Percentiles rank a stretch among this genome's conserved stretches.
These are phyloP conservation scores for Penaeus japonicus DNA, from an alignment of 1,140 invertebrate genomes.

Conservation along the genomic window DNA sequence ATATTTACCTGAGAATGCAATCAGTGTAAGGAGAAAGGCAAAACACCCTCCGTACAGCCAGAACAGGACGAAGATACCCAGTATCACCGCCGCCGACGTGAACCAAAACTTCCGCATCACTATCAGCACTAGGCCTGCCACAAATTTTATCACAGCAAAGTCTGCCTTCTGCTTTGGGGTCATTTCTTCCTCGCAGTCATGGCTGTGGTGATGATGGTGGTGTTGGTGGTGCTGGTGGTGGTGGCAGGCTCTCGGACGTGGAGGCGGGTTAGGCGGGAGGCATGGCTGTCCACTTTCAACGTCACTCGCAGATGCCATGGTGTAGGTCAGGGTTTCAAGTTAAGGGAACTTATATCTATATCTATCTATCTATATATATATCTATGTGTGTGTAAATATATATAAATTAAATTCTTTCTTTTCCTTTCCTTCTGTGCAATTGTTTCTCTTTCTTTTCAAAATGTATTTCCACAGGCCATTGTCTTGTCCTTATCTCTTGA, in stretches of 20 bases:
- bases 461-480: not conserved
- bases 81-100: conserved; percentile 69
- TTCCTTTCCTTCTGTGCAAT: not conserved
- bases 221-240: conserved; percentile 39
- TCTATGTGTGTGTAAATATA: not conserved
- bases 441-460: not conserved
- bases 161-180: conserved; percentile 46
- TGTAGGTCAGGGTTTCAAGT: not conserved
- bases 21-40: conserved; percentile 74
- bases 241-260: conserved; percentile 28
- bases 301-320: not conserved
- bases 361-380: not conserved
- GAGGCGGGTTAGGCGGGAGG: conserved; percentile 27
- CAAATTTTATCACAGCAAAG: conserved; percentile 51
- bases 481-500: not conserved
- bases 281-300: conserved; percentile 29
- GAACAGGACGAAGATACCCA: conserved; percentile 78
- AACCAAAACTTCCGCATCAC: conserved; percentile 64
- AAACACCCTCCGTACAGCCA: conserved; percentile 81
- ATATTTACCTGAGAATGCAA: conserved; percentile 66
- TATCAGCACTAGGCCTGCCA: conserved; percentile 40
- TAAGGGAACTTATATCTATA: not conserved
- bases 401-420: not conserved
- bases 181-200: conserved; percentile 44
- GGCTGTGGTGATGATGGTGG: not conserved